These are phyloP conservation scores for Pachypeltis micranthus DNA, from an alignment of 1,140 invertebrate species.

Conservation along the genomic window DNA sequence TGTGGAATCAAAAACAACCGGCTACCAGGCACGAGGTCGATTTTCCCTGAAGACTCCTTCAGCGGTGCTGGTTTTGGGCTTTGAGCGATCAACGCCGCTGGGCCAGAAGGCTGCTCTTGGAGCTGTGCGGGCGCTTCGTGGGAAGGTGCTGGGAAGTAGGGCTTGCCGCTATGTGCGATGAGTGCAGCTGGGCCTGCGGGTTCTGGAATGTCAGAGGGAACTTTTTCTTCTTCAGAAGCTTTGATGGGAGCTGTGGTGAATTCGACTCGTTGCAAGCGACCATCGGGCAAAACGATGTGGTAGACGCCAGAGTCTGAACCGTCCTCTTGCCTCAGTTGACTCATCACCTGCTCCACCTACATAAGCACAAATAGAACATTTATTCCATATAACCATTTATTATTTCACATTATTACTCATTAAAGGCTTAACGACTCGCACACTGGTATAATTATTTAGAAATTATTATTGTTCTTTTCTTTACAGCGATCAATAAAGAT, in stretches of 20 bases:
- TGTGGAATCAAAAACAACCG: background rate
- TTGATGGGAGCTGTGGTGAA: conserved; percentile 29
- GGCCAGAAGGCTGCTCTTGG: background rate
- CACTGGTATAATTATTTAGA: too few species aligned
- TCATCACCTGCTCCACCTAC: background rate
- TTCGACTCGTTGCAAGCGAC: conserved; percentile 50
- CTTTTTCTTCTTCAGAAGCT: background rate
- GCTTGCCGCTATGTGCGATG: background rate
- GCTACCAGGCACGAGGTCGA: background rate
- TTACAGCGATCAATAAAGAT: too few species aligned
- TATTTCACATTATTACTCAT: too few species aligned
- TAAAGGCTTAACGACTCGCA: too few species aligned
- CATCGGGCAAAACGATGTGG: conserved; percentile 34
- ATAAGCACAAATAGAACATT: too few species aligned
- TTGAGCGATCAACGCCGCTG: background rate
- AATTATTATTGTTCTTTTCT: too few species aligned
- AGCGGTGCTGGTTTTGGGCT: background rate
- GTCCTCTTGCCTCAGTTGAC: background rate
- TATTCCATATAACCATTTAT: too few species aligned
- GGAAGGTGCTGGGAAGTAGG: background rate
- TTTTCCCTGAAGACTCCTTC: background rate
- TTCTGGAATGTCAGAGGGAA: background rate
- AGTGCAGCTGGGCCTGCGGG: background rate
- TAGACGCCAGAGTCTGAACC: conserved; percentile 38
- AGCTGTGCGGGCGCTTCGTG: background rate